A percentile compares a stretch with the other conserved stretches of the same genome.
phyloP scores from a whole-genome alignment of 2,888 invertebrate genomes.

The Drepana falcataria region DNA sequence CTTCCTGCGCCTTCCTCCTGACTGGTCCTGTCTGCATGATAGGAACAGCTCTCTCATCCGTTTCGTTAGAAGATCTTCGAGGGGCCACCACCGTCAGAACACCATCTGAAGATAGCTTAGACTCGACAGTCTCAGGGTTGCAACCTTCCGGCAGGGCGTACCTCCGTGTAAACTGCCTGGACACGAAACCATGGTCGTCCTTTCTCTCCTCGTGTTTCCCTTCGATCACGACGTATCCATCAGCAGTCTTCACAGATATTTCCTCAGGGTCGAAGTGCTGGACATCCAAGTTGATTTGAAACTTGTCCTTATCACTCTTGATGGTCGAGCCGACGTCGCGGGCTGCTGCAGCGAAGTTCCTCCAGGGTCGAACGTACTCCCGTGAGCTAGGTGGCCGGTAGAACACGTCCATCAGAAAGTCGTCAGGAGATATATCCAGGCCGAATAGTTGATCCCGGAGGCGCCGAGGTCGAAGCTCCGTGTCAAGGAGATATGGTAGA shows the following conservation, averaged over 20 bases:
- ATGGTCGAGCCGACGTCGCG: slow-evolving; percentile 77
- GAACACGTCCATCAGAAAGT: slow-evolving; percentile 53
- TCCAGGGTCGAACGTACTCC: slow-evolving; percentile 59
- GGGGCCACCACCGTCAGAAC: slow-evolving; percentile 84
- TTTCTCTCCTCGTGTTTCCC: slow-evolving; percentile 88
- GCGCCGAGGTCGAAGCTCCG: slow-evolving; percentile 48
- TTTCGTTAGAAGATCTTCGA: slow-evolving; percentile 24
- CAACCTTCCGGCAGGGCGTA: slow-evolving; percentile 87
- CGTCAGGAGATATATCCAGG: slow-evolving; percentile 53
- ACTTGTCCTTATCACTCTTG: slow-evolving; percentile 76
- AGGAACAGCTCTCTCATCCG: slow-evolving; percentile 75
- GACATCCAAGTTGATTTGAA: slow-evolving; percentile 85
- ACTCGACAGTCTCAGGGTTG: slow-evolving; percentile 83
- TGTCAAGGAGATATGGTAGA: slow-evolving; percentile 51
- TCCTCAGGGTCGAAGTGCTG: slow-evolving; percentile 88
- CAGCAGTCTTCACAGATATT: slow-evolving; percentile 85
- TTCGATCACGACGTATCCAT: slow-evolving; percentile 84
- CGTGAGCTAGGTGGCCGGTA: slow-evolving; percentile 45
- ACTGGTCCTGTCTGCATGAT: slow-evolving; percentile 81
- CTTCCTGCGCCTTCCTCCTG: slow-evolving; percentile 60
- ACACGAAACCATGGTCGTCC: slow-evolving; percentile 85
- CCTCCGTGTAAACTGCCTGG: slow-evolving; percentile 85
- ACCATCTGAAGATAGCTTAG: slow-evolving; percentile 87
- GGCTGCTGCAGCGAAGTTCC: slow-evolving; percentile 54
- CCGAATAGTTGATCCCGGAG: slow-evolving; percentile 60